Percentiles rank a stretch among this genome's conserved stretches.
phyloP scores from a whole-genome alignment of 1,140 invertebrate genomes.

The Lutraria rhynchaena region DNA sequence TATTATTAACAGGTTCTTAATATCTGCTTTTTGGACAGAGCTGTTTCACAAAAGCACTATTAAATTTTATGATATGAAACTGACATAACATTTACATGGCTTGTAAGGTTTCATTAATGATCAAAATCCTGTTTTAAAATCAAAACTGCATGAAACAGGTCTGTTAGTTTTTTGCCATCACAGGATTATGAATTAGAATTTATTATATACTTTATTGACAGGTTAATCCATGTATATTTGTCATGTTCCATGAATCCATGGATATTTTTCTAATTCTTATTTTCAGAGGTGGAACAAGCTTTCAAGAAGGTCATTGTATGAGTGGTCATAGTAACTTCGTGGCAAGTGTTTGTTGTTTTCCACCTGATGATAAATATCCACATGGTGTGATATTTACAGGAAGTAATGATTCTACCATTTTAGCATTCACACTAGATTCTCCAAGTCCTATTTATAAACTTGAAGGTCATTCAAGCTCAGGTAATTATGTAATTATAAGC shows the following conservation, averaged over 20 bases:
- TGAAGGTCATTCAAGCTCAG: conserved; percentile 91
- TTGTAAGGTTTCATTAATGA: too few relatives aligned
- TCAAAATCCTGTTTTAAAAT: too few relatives aligned
- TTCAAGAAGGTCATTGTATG: conserved; percentile 86
- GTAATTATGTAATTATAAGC: too few relatives aligned
- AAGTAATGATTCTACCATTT: conserved; percentile 93
- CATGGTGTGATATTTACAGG: conserved; percentile 93
- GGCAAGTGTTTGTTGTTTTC: conserved; percentile 89
- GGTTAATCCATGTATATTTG: background rate
- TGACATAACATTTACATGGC: too few relatives aligned
- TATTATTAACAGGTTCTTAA: too few relatives aligned
- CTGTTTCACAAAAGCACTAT: too few relatives aligned
- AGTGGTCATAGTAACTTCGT: conserved; percentile 94
- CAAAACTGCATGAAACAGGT: too few relatives aligned
- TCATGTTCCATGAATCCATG: background rate
- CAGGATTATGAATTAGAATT: too few relatives aligned
- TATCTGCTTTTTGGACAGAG: too few relatives aligned
- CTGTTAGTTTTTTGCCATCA: too few relatives aligned
- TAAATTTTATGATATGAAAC: too few relatives aligned
- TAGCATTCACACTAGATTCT: conserved; percentile 87
- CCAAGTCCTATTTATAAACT: conserved; percentile 85
- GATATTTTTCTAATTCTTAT: background rate
- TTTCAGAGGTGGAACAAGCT: conserved; percentile 83
- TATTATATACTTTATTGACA: too few relatives aligned
- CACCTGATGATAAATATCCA: conserved; percentile 87